Evolutionary conservation across 2,113 vertebrate species (phyloP), one percentile per base, ranked within the genome.

Genomic region (Climacteris rufus): DNA sequence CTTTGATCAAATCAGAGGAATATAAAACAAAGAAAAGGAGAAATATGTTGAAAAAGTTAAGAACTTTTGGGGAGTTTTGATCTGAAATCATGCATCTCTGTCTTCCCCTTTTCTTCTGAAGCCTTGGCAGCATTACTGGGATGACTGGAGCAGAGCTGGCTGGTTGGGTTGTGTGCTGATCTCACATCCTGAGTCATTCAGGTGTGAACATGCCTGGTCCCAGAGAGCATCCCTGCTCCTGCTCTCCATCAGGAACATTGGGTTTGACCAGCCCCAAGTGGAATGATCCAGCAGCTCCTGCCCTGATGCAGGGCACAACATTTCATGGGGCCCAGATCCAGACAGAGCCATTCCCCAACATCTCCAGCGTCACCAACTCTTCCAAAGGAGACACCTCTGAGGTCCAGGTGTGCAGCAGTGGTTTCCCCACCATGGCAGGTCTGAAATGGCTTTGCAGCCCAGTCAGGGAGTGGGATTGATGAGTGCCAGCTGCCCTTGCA

Each of bases 241-340:
- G 53, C 25, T 63, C 45, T 37, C 25, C 5, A 0, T 1, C 14
- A 28, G 16, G 25, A 66, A 0, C 2, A 0, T 0, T 0, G 50
- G 12, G 12, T 30, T n/a, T 3, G 33, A 7, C 11, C 85, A 25
- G 71, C 37, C 15, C 19, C 78, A 14, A 0, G 27, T 3, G 4
- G 42, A 15, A 11, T 0, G 3, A 24, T 4, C 33, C 30, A 30
- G 68, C 47, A 49, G 30, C 7, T 22, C 61, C 77, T 7, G 5
- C 65, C 27, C 61, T 10, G 59, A 4, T 9, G 35, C 42, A 22
- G 81, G 54, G 7, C 44, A 33, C 2, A 2, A 3, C 8, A 7
- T 15, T 60, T 15, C 1, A 0, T 5, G 30, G 80, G 37, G 71
- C 27, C 52, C 7, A 1, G 63, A 5, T 27, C 52, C 18, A 5